phyloP scores from a whole-genome alignment of 2,888 invertebrate species.

The Eledone cirrhosa region DNA sequence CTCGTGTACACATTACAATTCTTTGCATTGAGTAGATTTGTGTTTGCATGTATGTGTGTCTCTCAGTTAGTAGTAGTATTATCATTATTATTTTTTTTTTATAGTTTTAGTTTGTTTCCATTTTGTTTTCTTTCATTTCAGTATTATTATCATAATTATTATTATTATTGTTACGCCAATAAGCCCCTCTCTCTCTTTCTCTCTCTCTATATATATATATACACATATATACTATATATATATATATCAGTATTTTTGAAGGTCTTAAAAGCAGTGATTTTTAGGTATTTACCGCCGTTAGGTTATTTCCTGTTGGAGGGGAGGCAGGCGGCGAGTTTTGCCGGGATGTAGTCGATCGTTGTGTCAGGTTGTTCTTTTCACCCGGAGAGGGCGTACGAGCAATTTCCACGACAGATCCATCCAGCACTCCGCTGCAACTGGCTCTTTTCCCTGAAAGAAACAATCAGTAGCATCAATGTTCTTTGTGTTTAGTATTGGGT shows the following conservation, averaged over 20 bases:
- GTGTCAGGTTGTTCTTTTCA: conserved; percentile 38
- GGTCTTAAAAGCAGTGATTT: background rate
- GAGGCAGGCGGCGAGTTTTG: conserved; percentile 46
- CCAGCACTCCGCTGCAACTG: conserved; percentile 31
- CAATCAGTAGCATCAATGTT: background rate
- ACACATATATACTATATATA: no score
- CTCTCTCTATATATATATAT: no score
- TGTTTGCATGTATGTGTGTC: no score
- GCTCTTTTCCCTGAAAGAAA: conserved; percentile 32
- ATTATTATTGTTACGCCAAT: background rate
- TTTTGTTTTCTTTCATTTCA: background rate
- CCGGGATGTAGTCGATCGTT: conserved; percentile 46
- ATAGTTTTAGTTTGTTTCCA: background rate
- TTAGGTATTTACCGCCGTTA: conserved; percentile 58
- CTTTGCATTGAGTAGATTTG: no score
- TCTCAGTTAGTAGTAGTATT: background rate
- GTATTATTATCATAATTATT: no score
- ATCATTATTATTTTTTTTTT: background rate
- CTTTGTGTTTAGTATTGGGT: background rate
- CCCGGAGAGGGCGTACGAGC: conserved; percentile 41
- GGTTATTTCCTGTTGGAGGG: conserved; percentile 56
- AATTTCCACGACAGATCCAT: conserved; percentile 51
- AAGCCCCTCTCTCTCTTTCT: no score
- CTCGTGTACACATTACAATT: no score
- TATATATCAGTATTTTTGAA: background rate